These are phyloP conservation scores for Thaumetopoea pityocampa DNA, from an alignment of 1,140 invertebrate genomes.

Conservation along the genomic window DNA sequence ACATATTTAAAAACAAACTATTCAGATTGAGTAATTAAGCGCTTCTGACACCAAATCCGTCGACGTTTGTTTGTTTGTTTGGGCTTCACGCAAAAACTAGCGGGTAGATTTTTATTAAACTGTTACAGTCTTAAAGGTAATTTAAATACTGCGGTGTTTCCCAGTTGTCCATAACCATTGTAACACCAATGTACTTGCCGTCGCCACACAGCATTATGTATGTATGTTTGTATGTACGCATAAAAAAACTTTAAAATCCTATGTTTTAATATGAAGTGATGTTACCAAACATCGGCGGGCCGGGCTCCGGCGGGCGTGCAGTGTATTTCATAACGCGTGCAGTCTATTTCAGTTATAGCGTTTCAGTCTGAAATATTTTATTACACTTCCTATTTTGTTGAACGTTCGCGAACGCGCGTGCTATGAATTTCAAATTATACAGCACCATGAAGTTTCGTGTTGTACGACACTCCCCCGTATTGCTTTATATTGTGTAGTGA, in stretches of 20 bases:
- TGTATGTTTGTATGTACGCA: background rate
- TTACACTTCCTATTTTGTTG: constrained; percentile 63
- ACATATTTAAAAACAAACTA: too few relatives aligned
- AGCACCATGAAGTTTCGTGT: constrained; percentile 25
- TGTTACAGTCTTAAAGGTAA: too few relatives aligned
- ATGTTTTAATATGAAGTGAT: constrained; percentile 15
- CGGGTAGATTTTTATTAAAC: too few relatives aligned
- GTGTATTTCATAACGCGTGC: constrained; percentile 45
- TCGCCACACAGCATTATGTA: background rate
- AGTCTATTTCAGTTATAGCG: constrained; percentile 65
- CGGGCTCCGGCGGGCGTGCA: constrained; percentile 19
- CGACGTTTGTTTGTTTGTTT: too few relatives aligned
- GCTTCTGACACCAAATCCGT: too few relatives aligned
- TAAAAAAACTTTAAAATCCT: constrained; percentile 8
- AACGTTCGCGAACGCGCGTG: constrained; percentile 53
- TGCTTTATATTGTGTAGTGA: constrained; percentile 20
- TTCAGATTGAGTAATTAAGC: too few relatives aligned
- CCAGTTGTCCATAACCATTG: too few relatives aligned
- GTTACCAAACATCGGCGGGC: constrained; percentile 16
- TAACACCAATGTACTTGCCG: too few relatives aligned
- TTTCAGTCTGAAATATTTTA: constrained; percentile 65
- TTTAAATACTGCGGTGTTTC: too few relatives aligned
- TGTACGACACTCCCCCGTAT: constrained; percentile 25
- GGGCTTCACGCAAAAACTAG: too few relatives aligned
- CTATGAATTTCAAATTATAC: constrained; percentile 53